phyloP scores from a whole-genome alignment of 2,113 vertebrate species.

The Mus spicilegus region DNA sequence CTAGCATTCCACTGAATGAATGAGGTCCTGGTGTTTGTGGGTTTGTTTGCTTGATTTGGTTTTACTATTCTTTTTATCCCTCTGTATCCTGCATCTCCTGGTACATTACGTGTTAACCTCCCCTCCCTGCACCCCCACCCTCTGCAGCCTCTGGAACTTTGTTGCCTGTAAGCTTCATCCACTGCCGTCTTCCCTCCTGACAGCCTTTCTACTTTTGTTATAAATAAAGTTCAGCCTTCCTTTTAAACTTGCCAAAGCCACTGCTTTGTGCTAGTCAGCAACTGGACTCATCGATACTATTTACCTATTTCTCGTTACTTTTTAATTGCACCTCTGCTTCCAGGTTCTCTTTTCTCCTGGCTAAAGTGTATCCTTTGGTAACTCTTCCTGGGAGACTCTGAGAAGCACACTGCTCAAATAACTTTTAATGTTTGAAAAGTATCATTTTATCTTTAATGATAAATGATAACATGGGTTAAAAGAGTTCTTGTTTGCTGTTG shows the following conservation, averaged over 20 bases:
- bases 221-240: slow-evolving; percentile 3
- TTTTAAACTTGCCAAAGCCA: slow-evolving; percentile 39
- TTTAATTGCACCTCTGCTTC: neutral
- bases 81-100: neutral
- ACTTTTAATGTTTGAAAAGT: neutral
- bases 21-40: neutral
- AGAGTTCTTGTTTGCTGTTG: neutral
- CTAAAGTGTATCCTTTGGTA: neutral
- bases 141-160: neutral
- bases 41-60: neutral
- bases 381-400: neutral
- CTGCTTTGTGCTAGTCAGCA: neutral
- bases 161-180: neutral
- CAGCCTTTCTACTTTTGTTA: neutral
- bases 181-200: neutral
- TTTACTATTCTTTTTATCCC: neutral
- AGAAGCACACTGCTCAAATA: neutral
- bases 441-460: slow-evolving; percentile 1
- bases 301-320: slow-evolving; percentile 30
- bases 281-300: slow-evolving; percentile 8
- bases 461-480: neutral
- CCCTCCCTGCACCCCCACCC: neutral
- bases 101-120: neutral
- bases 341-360: slow-evolving; percentile 1
- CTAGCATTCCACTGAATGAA: neutral